phyloP scores from a whole-genome alignment of 2,797 vertebrate genomes.

The Perodicticus potto region DNA sequence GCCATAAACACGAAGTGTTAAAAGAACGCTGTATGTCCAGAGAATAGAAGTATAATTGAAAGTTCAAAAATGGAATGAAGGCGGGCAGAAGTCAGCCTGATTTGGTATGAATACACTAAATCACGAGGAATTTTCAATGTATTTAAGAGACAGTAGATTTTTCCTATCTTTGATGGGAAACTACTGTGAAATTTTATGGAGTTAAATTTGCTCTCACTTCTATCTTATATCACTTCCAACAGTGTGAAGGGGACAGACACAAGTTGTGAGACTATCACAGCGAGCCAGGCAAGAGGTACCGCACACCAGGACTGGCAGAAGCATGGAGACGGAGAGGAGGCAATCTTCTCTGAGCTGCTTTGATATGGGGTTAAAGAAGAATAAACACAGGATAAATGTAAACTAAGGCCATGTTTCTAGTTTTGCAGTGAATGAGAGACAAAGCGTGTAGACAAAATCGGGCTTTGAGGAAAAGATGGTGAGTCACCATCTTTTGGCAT shows the following conservation, averaged over 20 bases:
- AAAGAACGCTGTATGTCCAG: neutral
- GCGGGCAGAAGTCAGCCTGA: neutral
- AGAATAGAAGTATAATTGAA: neutral
- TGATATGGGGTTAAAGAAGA: slow-evolving; percentile 20
- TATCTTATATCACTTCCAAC: neutral
- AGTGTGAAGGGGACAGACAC: neutral
- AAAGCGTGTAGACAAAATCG: neutral
- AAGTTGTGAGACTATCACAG: neutral
- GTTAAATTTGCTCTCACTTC: slow-evolving; percentile 26
- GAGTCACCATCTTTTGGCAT: slow-evolving; percentile 32
- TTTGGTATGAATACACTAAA: neutral
- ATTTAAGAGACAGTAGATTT: neutral
- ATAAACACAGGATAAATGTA: neutral
- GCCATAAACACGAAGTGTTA: neutral
- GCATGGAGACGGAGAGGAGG: neutral
- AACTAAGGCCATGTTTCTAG: neutral
- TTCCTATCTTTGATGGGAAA: slow-evolving; percentile 3
- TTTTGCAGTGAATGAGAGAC: slow-evolving; percentile 31
- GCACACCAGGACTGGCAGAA: neutral
- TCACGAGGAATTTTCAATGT: neutral
- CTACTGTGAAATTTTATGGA: neutral
- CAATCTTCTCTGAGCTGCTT: neutral
- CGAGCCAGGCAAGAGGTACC: neutral
- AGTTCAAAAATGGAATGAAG: neutral
- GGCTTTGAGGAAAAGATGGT: slow-evolving; percentile 42